Evolutionary conservation across 2,888 invertebrate genomes (phyloP), one percentile per base, ranked within the genome.

Genomic region (Rhimphoctona megacephalus): DNA sequence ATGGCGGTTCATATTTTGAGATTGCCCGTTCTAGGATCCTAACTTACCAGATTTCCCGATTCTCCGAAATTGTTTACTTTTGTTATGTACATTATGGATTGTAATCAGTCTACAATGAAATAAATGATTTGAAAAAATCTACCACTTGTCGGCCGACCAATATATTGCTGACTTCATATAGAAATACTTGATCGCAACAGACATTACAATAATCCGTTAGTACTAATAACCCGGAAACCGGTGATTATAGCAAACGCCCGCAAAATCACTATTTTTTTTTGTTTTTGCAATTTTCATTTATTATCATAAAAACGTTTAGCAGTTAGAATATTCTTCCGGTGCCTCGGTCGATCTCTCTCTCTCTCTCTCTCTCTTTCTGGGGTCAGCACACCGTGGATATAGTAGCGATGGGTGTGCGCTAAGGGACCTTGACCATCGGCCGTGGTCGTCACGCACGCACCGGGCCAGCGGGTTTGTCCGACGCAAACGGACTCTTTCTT

Each of bases 351-450:
- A 43, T 19, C 57, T 46, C 36, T 66, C 17, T 66, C 14, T 78
- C 6, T 33, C 64, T 33, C 17, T n/a, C 33, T 64, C 64, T 30
- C 76, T 46, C 25, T 22, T 25, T 78, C 78, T 69, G 80, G 85
- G 85, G 82, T 85, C 87, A 81, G 83, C 83, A 85, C 83, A 77
- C 83, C 78, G 87, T 57, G 77, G 70, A 69, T 57, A 52, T 74
- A 74, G 66, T 14, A 46, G 30, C 33, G n/a, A 69, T 69, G 52
- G 36, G 80, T 66, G 70, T n/a, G 74, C 67, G 64, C 67, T 54
- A 70, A 46, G 83, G 25, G 86, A 86, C 88, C 88, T 88, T 88
- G 89, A 89, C 85, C 88, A 88, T 84, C 61, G 74, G 19, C 64
- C 64, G 52, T 39, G 86, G 43, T 85, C 81, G 82, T 87, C 85